A percentile compares a stretch with the other conserved stretches of the same genome.
These are phyloP conservation scores for Oligia latruncula DNA, from an alignment of 2,888 invertebrate genomes.

Conservation along the genomic window DNA sequence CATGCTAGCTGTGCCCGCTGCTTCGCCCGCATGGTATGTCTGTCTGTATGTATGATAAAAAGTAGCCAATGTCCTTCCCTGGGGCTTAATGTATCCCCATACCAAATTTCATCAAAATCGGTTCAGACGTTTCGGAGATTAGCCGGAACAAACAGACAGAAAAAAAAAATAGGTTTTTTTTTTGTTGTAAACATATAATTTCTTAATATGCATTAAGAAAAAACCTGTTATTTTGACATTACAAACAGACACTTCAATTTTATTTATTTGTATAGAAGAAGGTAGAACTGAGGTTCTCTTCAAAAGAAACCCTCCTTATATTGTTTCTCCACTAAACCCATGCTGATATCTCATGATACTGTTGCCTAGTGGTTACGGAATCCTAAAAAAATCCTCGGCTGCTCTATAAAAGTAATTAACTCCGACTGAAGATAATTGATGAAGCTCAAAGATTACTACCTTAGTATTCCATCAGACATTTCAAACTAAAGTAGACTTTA, in stretches of 20 bases:
- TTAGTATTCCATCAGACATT: conserved; percentile 67
- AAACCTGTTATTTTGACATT: background rate
- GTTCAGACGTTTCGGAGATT: background rate
- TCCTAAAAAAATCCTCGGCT: conserved; percentile 71
- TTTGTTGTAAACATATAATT: background rate
- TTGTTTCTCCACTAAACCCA: conserved; percentile 10
- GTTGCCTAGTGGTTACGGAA: conserved; percentile 71
- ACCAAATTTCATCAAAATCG: background rate
- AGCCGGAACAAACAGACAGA: background rate
- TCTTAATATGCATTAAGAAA: no score
- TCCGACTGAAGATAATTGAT: conserved; percentile 89
- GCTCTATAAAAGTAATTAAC: conserved; percentile 90
- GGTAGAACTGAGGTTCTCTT: background rate
- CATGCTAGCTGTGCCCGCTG: background rate
- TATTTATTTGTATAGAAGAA: background rate
- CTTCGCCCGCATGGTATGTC: background rate
- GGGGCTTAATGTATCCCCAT: background rate
- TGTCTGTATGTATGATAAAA: background rate
- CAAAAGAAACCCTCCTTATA: background rate
- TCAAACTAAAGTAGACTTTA: conserved; percentile 66
- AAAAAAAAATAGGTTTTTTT: no score
- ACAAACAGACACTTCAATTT: background rate
- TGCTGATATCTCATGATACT: conserved; percentile 23
- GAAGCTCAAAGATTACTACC: conserved; percentile 88
- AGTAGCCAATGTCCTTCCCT: background rate